Base-by-base conservation (phyloP, 2,888 invertebrate genomes). In the Ennomos erosarius region DNA sequence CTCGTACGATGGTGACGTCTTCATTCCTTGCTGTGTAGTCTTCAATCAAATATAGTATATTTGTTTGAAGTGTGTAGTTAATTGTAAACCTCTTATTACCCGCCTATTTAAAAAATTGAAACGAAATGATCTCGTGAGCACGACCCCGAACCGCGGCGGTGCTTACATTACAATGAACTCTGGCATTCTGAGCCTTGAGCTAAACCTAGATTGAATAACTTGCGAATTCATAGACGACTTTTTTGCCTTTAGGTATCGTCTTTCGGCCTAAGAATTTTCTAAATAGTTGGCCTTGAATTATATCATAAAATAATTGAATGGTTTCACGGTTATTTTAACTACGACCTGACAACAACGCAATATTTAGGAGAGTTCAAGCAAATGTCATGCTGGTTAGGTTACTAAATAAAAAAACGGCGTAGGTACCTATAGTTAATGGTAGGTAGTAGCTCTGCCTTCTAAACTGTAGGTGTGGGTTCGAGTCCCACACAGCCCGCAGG, bases 201-300 rank as follows among this genome's bases (percentile, higher is more conserved):
- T 52, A 53, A 54, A 65, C 62, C 65, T 62, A 62, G 59, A 65
- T 65, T 53, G 12, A 49, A 38, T 38, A 37, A 11, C 39, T 54
- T 44, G 48, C 35, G 42, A 52, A 54, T 46, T 45, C 1, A 13
- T 44, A 40, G 36, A 10, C 10, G 45, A 52, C 10, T n/a, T 47
- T 39, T 1, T 38, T 16, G 37, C 16, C 9, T 44, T 42, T 50
- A 39, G 45, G 49, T 12, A 42, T 50, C 50, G 50, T 55, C 48
- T 48, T 43, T 52, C 39, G 13, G n/a, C 36, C 26, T 26, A 40
- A 47, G 35, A 45, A 16, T 38, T 55, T 46, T 47, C 55, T 37
- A 45, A 26, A 26, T 36, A 50, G 13, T 38, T 50, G 39, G 34
- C 59, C 59, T 55, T 59, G 46, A 40, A 45, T 47, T 57, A 51